Evolutionary conservation across 2,888 invertebrate species (phyloP).

Genomic region (Dryococelus australis): DNA sequence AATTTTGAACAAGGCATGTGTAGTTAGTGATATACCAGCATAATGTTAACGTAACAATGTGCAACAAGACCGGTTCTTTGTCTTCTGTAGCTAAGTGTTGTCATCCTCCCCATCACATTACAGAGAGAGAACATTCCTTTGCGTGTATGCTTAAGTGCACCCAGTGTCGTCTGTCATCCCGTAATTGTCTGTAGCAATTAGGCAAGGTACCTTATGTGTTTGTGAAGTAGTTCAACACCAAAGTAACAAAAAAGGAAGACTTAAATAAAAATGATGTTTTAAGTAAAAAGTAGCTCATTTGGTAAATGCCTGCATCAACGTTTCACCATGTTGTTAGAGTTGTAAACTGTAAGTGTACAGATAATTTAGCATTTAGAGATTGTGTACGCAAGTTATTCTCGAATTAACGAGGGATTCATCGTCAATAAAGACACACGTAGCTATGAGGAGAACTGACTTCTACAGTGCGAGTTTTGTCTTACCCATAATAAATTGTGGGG

Average conservation of each 20-base stretch:
- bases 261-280: not conserved
- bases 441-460: not conserved
- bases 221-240: constrained; percentile 16
- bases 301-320: not conserved
- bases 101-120: not conserved
- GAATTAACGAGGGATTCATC: not conserved
- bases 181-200: not conserved
- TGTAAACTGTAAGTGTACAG: constrained; percentile 16
- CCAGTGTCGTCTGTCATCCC: constrained; percentile 4
- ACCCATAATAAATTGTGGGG: not conserved
- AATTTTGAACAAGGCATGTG: constrained; percentile 38
- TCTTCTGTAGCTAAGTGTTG: constrained; percentile 16
- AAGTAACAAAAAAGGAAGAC: not conserved
- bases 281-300: constrained; percentile 16
- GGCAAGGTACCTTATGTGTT: not conserved
- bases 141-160: constrained; percentile 16
- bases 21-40: constrained; percentile 30
- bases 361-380: constrained; percentile 1
- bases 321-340: not conserved
- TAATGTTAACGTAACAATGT: not conserved
- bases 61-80: constrained; percentile 3
- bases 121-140: not conserved
- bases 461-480: not conserved
- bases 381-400: constrained; percentile 2
- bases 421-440: not conserved